Percentiles rank a stretch among this genome's conserved stretches.
phyloP scores from a whole-genome alignment of 2,113 vertebrate genomes.

The Axis porcinus region DNA sequence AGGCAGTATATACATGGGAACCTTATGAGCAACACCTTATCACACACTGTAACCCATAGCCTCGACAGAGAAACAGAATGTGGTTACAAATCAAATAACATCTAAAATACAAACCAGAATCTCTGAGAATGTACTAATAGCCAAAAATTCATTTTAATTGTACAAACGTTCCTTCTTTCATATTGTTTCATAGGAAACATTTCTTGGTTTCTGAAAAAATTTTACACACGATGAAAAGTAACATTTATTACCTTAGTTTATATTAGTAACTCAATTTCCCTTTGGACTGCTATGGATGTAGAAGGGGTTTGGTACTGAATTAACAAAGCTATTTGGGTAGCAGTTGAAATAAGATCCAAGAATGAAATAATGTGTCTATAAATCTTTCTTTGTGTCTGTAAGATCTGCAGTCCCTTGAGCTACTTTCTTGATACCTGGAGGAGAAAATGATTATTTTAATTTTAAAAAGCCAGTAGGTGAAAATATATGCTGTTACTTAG shows the following conservation, averaged over 20 bases:
- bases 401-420: constrained; percentile 32
- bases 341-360: constrained; percentile 43
- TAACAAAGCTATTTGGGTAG: constrained; percentile 47
- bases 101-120: background rate
- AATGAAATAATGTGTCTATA: constrained; percentile 26
- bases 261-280: constrained; percentile 57
- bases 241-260: constrained; percentile 41
- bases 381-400: constrained; percentile 47
- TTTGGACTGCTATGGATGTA: background rate
- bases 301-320: constrained; percentile 31
- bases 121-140: background rate
- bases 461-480: constrained; percentile 47
- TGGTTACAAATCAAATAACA: background rate
- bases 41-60: background rate
- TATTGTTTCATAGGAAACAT: background rate
- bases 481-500: constrained; percentile 4
- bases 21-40: fast-evolving
- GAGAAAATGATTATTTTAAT: constrained; percentile 62
- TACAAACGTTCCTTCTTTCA: background rate
- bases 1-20: fast-evolving
- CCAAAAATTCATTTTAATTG: background rate
- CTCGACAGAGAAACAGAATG: background rate
- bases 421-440: constrained; percentile 28
- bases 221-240: constrained; percentile 13
- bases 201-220: constrained; percentile 31